Percentiles rank a stretch among this genome's conserved stretches.
Evolutionary conservation across 2,113 vertebrate species (phyloP).

Genomic region (Halcyon malimbica): DNA sequence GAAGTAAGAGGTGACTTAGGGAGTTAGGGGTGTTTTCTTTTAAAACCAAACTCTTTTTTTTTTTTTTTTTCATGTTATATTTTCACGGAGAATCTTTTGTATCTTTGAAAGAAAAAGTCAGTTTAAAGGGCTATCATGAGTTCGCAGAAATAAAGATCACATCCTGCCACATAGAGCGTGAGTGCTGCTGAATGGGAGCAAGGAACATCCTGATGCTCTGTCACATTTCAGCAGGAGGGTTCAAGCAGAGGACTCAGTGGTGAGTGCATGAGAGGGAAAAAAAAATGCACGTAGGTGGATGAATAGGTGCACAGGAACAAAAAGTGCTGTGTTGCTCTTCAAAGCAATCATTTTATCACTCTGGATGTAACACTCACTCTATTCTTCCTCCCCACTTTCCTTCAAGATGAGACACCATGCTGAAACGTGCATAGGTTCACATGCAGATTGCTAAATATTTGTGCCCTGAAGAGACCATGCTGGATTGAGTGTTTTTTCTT

Average conservation of each 20-base stretch:
- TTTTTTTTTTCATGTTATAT: not conserved
- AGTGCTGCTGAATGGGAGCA: not conserved
- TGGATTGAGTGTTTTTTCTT: not conserved
- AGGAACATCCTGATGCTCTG: not conserved
- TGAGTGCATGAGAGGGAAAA: not conserved
- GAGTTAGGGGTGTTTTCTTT: not conserved
- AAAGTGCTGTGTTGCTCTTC: slow-evolving; percentile 21
- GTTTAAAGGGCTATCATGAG: not conserved
- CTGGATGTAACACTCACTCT: not conserved
- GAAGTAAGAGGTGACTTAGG: not conserved
- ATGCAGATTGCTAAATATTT: not conserved
- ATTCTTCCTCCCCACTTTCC: not conserved
- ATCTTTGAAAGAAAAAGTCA: not conserved
- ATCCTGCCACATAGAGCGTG: not conserved
- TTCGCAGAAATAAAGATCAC: not conserved
- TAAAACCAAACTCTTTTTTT: not conserved
- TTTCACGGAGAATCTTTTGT: not conserved
- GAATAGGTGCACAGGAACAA: slow-evolving; percentile 48
- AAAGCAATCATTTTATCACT: slow-evolving; percentile 34
- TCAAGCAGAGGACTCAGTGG: not conserved
- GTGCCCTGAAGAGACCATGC: not conserved
- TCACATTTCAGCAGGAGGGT: not conserved
- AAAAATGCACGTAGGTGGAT: not conserved
- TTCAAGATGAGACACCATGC: not conserved
- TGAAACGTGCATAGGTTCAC: not conserved